Conservation (phyloP, 2,888 invertebrate genomes). For the Drosophila koepferae region DNA sequence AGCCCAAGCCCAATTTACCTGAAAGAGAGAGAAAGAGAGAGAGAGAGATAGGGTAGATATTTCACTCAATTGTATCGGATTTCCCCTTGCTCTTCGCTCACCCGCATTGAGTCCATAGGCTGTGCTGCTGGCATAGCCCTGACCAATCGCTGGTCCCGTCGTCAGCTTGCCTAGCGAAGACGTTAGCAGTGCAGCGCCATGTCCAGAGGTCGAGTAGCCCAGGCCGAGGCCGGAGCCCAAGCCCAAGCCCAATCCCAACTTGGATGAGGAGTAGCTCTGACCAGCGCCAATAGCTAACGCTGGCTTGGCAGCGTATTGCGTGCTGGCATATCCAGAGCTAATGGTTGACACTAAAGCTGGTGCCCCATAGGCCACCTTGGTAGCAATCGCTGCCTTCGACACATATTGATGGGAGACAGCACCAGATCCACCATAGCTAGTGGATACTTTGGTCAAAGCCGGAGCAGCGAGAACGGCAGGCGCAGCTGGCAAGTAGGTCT, state of each 20-base stretch:
- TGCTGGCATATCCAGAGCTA: constrained; percentile 38
- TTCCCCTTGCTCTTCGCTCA: constrained; percentile 27
- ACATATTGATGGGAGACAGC: constrained; percentile 75
- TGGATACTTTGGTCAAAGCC: constrained; percentile 35
- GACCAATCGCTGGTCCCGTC: constrained; percentile 33
- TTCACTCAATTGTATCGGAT: neutral
- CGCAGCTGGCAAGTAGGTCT: constrained; percentile 47
- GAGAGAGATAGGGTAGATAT: neutral
- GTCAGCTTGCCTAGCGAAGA: constrained; percentile 52
- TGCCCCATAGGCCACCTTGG: constrained; percentile 53
- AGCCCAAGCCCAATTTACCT: constrained; percentile 49
- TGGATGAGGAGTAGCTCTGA: constrained; percentile 25
- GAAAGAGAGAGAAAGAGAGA: neutral
- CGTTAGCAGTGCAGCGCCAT: constrained; percentile 18
- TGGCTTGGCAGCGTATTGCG: constrained; percentile 73
- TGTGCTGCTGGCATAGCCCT: constrained; percentile 48
- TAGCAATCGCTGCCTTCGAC: constrained; percentile 60
- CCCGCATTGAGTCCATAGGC: constrained; percentile 58
- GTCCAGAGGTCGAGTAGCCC: constrained; percentile 27
- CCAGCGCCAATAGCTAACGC: constrained; percentile 78
- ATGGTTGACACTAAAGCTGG: constrained; percentile 65
- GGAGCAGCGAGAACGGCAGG: constrained; percentile 55
- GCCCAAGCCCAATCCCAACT: constrained; percentile 12
- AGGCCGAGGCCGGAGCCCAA: constrained; percentile 8
- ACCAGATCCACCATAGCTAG: constrained; percentile 58